Evolutionary conservation across 1,140 invertebrate genomes (phyloP).

Genomic region (Eurosta solidaginis): DNA sequence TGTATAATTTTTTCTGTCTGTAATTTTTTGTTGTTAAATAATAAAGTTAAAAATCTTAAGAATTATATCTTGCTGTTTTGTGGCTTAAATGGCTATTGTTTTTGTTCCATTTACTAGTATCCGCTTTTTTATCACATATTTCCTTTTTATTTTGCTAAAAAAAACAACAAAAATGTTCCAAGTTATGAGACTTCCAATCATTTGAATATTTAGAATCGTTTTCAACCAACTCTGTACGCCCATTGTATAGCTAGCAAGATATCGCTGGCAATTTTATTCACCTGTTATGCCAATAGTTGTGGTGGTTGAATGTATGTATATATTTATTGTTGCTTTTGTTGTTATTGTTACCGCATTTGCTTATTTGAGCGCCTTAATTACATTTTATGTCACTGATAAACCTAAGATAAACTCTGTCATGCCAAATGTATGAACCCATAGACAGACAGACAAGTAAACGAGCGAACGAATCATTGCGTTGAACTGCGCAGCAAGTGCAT

Average conservation of each 20-base stretch:
- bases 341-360: background rate
- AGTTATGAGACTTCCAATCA: background rate
- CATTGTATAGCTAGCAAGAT: background rate
- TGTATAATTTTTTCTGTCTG: too few relatives aligned
- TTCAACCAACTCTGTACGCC: background rate
- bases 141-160: background rate
- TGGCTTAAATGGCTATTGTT: background rate
- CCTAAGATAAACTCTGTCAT: background rate
- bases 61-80: background rate
- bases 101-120: background rate
- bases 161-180: background rate
- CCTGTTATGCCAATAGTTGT: background rate
- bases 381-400: constrained; percentile 23
- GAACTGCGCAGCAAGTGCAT: background rate
- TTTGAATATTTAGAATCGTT: background rate
- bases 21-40: too few relatives aligned
- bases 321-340: background rate
- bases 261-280: background rate
- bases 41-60: background rate
- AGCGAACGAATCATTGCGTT: background rate
- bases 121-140: background rate
- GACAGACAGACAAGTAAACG: background rate
- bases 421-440: too few relatives aligned
- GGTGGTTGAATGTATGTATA: too few relatives aligned
- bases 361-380: background rate